These are phyloP conservation scores for Drosophila paulistorum DNA, from an alignment of 1,140 invertebrate genomes.

Conservation along the genomic window DNA sequence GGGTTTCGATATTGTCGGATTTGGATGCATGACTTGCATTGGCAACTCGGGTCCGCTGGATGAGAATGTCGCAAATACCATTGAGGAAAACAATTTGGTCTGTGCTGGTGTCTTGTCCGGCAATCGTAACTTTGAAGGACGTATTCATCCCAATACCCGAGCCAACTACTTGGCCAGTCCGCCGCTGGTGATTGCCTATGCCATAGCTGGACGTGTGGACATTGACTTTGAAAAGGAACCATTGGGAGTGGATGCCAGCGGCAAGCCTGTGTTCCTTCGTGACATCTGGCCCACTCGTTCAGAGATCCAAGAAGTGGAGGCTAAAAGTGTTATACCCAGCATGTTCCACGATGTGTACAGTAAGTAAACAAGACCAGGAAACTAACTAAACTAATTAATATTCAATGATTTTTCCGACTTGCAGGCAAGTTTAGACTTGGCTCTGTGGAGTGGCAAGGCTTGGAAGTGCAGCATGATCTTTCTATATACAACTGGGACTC, in stretches of 20 bases:
- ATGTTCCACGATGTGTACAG: slow-evolving; percentile 96
- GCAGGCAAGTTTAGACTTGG: slow-evolving; percentile 91
- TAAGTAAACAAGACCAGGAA: slow-evolving; percentile 32
- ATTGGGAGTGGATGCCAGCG: slow-evolving; percentile 88
- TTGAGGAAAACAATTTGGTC: slow-evolving; percentile 97
- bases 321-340: slow-evolving; percentile 95
- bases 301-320: slow-evolving; percentile 96
- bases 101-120: slow-evolving; percentile 97
- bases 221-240: slow-evolving; percentile 97
- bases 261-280: slow-evolving; percentile 90
- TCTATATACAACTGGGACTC: slow-evolving; percentile 90
- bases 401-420: no score
- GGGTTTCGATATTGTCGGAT: slow-evolving; percentile 97
- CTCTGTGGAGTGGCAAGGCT: slow-evolving; percentile 92
- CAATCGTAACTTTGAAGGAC: slow-evolving; percentile 98
- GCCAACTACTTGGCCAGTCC: slow-evolving; percentile 99
- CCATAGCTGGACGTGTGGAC: slow-evolving; percentile 95
- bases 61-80: slow-evolving; percentile 94
- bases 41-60: slow-evolving; percentile 98
- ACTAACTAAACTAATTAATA: neutral
- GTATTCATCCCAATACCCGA: slow-evolving; percentile 97
- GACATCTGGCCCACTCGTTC: slow-evolving; percentile 97
- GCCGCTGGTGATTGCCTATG: slow-evolving; percentile 97
- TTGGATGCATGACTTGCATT: slow-evolving; percentile 99
- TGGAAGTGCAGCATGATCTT: slow-evolving; percentile 94